Conservation (phyloP, 2,888 invertebrate genomes). For the Cecidostiba fungosa region DNA sequence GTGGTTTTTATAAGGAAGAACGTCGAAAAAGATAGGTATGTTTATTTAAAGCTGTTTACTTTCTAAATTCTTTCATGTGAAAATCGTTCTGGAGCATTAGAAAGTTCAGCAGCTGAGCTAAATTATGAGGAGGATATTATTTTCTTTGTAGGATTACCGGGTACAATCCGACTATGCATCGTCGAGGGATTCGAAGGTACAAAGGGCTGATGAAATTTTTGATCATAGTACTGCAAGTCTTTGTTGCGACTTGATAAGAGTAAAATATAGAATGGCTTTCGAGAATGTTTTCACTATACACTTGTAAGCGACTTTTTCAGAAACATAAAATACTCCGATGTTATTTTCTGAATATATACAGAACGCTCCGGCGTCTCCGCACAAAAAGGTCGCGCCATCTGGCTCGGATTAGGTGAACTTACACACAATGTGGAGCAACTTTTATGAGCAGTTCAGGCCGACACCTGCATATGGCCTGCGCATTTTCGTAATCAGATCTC, state of each 20-base stretch:
- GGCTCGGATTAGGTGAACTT: conserved; percentile 4
- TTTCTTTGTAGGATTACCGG: not conserved
- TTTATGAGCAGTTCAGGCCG: not conserved
- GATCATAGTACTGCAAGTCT: not conserved
- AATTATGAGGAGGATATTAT: not conserved
- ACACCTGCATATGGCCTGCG: not conserved
- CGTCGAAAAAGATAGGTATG: conserved; percentile 2
- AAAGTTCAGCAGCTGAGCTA: not conserved
- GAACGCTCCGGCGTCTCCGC: not conserved
- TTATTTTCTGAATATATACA: not conserved
- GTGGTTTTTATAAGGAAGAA: not conserved
- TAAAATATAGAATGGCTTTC: not conserved
- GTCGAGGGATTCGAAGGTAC: not conserved
- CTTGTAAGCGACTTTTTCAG: not conserved
- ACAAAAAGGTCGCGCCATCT: conserved; percentile 16
- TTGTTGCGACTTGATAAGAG: not conserved
- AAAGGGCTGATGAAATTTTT: not conserved
- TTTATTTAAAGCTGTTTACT: conserved; percentile 4
- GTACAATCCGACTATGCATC: not conserved
- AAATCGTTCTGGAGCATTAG: conserved; percentile 5
- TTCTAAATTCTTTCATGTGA: conserved; percentile 22
- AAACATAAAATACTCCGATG: not conserved
- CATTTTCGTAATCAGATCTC: not conserved
- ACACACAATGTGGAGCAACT: not conserved
- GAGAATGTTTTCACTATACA: not conserved